Percentiles rank a stretch among this genome's conserved stretches.
These are phyloP conservation scores for Odontophorus gujanensis DNA, from an alignment of 2,113 vertebrate genomes.

Conservation along the genomic window DNA sequence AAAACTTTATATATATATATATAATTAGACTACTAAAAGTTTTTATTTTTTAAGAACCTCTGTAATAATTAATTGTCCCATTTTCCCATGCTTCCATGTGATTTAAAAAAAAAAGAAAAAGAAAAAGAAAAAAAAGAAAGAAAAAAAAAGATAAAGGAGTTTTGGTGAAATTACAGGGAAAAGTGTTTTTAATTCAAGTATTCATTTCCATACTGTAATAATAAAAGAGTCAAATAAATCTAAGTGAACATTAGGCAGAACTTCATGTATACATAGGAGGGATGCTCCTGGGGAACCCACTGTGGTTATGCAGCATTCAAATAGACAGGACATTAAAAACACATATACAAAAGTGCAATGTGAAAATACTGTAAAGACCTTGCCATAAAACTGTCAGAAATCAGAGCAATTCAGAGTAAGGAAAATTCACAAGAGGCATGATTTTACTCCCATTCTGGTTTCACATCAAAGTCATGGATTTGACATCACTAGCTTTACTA, in stretches of 20 bases:
- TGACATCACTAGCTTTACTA: background rate
- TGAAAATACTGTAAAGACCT: slow-evolving; percentile 20
- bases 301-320: slow-evolving; percentile 17
- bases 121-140: background rate
- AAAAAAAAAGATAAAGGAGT: background rate
- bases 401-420: slow-evolving; percentile 11
- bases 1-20: background rate
- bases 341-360: background rate
- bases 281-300: slow-evolving; percentile 25
- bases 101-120: background rate
- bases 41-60: background rate
- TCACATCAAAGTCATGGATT: background rate
- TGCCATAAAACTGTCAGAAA: slow-evolving; percentile 44
- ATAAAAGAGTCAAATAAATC: slow-evolving; percentile 48
- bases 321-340: slow-evolving; percentile 28
- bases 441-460: background rate
- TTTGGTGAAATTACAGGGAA: background rate
- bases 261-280: background rate
- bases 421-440: slow-evolving; percentile 13
- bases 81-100: background rate
- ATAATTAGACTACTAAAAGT: background rate
- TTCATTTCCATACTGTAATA: slow-evolving; percentile 25
- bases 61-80: background rate
- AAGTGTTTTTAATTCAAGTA: slow-evolving; percentile 23
- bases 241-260: slow-evolving; percentile 56